Base-by-base conservation (phyloP, 2,888 invertebrate species). In the Acrobasis suavella region DNA sequence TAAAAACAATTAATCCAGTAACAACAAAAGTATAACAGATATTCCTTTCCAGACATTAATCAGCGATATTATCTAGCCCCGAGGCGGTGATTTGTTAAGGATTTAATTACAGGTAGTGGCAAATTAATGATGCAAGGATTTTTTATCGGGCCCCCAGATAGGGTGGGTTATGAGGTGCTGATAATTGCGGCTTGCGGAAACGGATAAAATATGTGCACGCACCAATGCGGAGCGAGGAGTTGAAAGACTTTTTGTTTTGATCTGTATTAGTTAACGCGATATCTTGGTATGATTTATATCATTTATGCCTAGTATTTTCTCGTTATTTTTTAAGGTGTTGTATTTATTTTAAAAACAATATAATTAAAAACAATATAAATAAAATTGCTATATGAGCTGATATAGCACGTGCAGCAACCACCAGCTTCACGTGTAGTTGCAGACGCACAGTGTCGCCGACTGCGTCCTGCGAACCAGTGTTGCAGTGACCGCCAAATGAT, bases 201-300 rank as follows among this genome's bases (percentile, higher is more conserved):
- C 76, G 81, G 89, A 88, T 88, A 86, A 89, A 89, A 89, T 91
- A 89, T 88, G 83, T 89, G 86, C 89, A 91, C 91, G 91, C 91
- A 92, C 87, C 8, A 82, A 81, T 83, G 8, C 22, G 22, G 14
- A 56, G 14, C 42, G 12, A 22, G 56, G 82, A 15, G 49, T 38
- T 1, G 51, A 14, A 54, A 49, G 42, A 51, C 7, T 32, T 59
- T 38, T 59, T 22, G 58, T 15, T 59, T 17, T 56, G 10, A 42
- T 9, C 56, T 39, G 17, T 42, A 42, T 42, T 39, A 42, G 42
- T 42, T 32, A 32, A 32, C 32, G 32, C 32, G 32, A 32, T 32
- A 32, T 32, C 8, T 6, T 32, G 32, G 32, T 32, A 6, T 32
- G 32, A 32, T 8, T 32, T 7, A 32, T 7, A 32, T 22, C 3